Percentiles rank a stretch among this genome's conserved stretches.
Conservation (phyloP, 2,888 invertebrate genomes). For the Nymphalis c-album region DNA sequence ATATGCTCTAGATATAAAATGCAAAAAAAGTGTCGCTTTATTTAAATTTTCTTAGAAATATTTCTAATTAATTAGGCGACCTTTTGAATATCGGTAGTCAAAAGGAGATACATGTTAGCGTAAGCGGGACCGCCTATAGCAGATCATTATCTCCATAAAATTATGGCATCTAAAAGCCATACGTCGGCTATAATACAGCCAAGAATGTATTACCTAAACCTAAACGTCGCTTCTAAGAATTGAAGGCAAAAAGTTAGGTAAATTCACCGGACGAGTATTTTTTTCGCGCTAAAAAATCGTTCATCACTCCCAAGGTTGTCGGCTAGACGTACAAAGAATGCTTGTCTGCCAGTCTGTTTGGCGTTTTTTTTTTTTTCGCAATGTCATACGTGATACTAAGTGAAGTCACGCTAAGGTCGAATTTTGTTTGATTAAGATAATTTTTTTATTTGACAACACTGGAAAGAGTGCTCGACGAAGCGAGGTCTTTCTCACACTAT, state of each 20-base stretch:
- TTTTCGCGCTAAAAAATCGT: conserved; percentile 73
- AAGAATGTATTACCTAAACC: conserved; percentile 68
- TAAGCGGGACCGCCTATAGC: conserved; percentile 48
- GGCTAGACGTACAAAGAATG: conserved; percentile 78
- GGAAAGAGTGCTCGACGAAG: conserved; percentile 49
- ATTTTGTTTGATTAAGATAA: conserved; percentile 62
- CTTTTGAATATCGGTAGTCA: conserved; percentile 37
- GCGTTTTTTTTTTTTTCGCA: conserved; percentile 69
- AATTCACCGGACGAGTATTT: conserved; percentile 75
- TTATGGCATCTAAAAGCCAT: conserved; percentile 70
- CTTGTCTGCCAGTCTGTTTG: conserved; percentile 68
- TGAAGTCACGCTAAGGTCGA: conserved; percentile 75
- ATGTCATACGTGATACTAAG: conserved; percentile 69
- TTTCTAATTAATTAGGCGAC: conserved; percentile 40
- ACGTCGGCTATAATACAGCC: conserved; percentile 62
- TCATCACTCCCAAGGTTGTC: conserved; percentile 73
- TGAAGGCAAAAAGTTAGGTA: conserved; percentile 75
- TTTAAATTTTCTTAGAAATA: conserved; percentile 37
- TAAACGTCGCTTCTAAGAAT: conserved; percentile 70
- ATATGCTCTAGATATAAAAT: no score
- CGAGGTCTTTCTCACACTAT: conserved; percentile 41
- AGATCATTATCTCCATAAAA: conserved; percentile 70
- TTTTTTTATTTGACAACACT: conserved; percentile 59
- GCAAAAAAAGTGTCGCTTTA: conserved; percentile 2
- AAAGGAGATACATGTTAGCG: conserved; percentile 35